phyloP scores from a whole-genome alignment of 2,888 invertebrate genomes.

The Zelleria hepariella region DNA sequence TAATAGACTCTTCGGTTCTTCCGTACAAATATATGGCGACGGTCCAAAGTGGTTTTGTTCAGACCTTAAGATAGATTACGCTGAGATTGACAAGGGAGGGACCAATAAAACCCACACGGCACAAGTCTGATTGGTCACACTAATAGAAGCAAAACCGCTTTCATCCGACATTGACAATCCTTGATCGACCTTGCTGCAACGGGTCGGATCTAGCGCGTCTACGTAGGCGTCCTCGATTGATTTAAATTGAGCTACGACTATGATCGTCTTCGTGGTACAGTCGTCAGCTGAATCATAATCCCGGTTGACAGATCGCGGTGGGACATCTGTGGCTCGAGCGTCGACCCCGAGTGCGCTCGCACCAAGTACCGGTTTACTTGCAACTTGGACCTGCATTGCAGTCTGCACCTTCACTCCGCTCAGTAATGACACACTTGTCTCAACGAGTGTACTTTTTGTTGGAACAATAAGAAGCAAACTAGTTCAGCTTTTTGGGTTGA shows the following conservation, averaged over 20 bases:
- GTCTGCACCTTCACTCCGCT: background rate
- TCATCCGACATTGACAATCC: background rate
- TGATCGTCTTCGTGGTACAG: background rate
- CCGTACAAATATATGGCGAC: too few relatives aligned
- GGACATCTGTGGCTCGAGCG: conserved; percentile 40
- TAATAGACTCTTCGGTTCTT: too few relatives aligned
- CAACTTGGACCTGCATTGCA: background rate
- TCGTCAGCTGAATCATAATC: background rate
- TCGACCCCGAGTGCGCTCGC: conserved; percentile 26
- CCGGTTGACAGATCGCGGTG: conserved; percentile 3
- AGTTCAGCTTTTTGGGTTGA: background rate
- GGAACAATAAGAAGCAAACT: background rate
- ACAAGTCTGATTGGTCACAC: background rate
- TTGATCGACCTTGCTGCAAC: background rate
- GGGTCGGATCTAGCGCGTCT: background rate
- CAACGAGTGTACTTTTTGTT: background rate
- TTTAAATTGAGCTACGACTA: background rate
- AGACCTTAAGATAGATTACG: too few relatives aligned
- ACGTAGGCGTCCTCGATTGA: background rate
- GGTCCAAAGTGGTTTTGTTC: too few relatives aligned
- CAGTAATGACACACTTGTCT: background rate
- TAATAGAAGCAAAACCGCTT: background rate
- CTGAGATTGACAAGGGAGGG: too few relatives aligned
- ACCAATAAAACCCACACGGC: background rate
- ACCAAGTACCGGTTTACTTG: conserved; percentile 28